Conservation (phyloP, 2,888 invertebrate species). For the Bunonema sp. region DNA sequence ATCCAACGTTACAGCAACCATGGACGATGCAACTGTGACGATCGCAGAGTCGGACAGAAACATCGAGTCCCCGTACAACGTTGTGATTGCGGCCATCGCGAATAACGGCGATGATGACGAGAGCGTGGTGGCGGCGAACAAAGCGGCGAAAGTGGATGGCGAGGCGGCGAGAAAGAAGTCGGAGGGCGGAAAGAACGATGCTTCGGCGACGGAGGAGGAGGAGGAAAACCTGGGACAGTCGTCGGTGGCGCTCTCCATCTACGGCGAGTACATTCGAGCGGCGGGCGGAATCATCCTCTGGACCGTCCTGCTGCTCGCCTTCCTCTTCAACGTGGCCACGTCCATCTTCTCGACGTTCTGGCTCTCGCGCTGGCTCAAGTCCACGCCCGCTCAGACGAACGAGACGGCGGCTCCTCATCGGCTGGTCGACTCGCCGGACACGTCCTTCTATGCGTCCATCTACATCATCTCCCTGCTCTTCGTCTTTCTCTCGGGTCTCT, state of each 20-base stretch:
- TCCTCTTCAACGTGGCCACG: constrained; percentile 51
- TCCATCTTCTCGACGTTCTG: constrained; percentile 55
- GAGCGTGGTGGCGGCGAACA: not conserved
- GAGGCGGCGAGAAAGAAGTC: not conserved
- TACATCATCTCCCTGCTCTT: constrained; percentile 51
- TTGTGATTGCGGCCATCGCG: too few relatives aligned
- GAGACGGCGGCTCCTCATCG: not conserved
- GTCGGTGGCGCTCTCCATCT: constrained; percentile 17
- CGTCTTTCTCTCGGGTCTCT: constrained; percentile 50
- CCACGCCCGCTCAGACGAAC: not conserved
- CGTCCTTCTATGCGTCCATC: constrained; percentile 50
- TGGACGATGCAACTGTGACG: not conserved
- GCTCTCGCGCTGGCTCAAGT: constrained; percentile 53
- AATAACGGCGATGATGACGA: too few relatives aligned
- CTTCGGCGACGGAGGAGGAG: constrained; percentile 30
- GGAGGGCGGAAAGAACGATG: not conserved
- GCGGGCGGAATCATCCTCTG: constrained; percentile 49
- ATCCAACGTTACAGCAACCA: too few relatives aligned
- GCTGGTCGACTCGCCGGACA: constrained; percentile 50
- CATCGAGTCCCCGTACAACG: not conserved
- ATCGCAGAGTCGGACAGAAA: constrained; percentile 1
- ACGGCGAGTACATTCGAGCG: constrained; percentile 49
- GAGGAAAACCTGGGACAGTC: constrained; percentile 39
- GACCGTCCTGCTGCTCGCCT: constrained; percentile 40
- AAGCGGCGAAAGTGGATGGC: not conserved